Base-by-base conservation (phyloP, 2,888 invertebrate species). In the Boloria selene region DNA sequence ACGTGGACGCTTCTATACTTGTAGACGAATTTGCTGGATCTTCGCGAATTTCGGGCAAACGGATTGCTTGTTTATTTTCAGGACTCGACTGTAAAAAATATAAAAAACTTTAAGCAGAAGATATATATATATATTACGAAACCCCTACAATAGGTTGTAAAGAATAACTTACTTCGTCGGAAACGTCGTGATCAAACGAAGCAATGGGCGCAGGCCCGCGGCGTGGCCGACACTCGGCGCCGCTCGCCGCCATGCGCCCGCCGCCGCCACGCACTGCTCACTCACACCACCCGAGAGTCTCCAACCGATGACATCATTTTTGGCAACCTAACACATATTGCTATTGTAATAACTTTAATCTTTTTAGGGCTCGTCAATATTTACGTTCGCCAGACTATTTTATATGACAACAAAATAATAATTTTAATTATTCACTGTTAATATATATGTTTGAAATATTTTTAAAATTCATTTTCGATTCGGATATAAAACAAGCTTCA, bases 121-220 rank as follows among this genome's bases (percentile, higher is more conserved):
- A 13, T 26, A 5, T 0, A 13, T 52, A 5, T 0, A 13, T 52
- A 13, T 54, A 6, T 54, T 14, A 10, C 31, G 2, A 38, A 38
- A 7, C 31, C 31, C 22, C 7, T 18, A 22, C 42, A 22, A 13
- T n/a, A 10, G 1, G 0, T 26, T 10, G 10, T 5, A 31, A 3
- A 18, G 42, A 14, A 14, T 0, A 16, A 44, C 54, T 64, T 47
- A 96, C 94, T 93, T 96, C 96, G 91, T 97, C 96, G 81, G 96
- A 96, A 86, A 95, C 94, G 93, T 97, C 97, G 88, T 90, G 90
- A 93, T 98, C 98, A 92, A 98, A 97, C 80, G 97, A 98, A 85
- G 98, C 98, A 89, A 98, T 96, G 83, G 98, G 98, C 81, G 98
- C 98, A 84, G 97, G 97, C 84, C 97, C 97, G 93, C 96, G 95